Percentiles rank a stretch among this genome's conserved stretches.
These are phyloP conservation scores for Drosophila barbarae DNA, from an alignment of 2,888 invertebrate genomes.

Conservation along the genomic window DNA sequence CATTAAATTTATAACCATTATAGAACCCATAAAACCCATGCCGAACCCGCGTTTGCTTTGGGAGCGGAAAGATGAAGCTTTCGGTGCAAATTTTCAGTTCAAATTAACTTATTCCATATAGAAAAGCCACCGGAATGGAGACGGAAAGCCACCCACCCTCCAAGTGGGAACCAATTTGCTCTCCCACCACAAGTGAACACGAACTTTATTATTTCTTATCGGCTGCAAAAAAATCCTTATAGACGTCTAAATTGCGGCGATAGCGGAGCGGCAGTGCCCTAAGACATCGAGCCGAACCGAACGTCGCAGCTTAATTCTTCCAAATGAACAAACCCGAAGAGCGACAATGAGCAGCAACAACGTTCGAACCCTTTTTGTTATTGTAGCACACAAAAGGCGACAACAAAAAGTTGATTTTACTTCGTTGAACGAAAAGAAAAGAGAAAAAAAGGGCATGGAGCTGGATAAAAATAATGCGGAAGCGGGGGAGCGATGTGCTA, in stretches of 20 bases:
- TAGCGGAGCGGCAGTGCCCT: neutral
- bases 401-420: conserved; percentile 58
- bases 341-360: conserved; percentile 15
- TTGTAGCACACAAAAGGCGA: conserved; percentile 31
- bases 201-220: conserved; percentile 51
- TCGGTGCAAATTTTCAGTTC: neutral
- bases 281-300: neutral
- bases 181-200: neutral
- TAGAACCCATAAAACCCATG: neutral
- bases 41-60: too few species aligned
- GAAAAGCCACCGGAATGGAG: neutral
- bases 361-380: neutral
- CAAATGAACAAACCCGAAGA: conserved; percentile 56
- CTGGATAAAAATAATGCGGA: too few species aligned
- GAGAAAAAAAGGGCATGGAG: neutral
- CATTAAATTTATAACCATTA: too few species aligned
- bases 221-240: conserved; percentile 44
- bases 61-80: neutral
- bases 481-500: too few species aligned
- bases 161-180: conserved; percentile 1
- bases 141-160: neutral
- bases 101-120: neutral
- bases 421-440: conserved; percentile 50
- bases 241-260: conserved; percentile 56
- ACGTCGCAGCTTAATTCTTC: conserved; percentile 51